A percentile compares a stretch with the other conserved stretches of the same genome.
These are phyloP conservation scores for Adelosebastes latens DNA, from an alignment of 2,797 vertebrate genomes.

Conservation along the genomic window DNA sequence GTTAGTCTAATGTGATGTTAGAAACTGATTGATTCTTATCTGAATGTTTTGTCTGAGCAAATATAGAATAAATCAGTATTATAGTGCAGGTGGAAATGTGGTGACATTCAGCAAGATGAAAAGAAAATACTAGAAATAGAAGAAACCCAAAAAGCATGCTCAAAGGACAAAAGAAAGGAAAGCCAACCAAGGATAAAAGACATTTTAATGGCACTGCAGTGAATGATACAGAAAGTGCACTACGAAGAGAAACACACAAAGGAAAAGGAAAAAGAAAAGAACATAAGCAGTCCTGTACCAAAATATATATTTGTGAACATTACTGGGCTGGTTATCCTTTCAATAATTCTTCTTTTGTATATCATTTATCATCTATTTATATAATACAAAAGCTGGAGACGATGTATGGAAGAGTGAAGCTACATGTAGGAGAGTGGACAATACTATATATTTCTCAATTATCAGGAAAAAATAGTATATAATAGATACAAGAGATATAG, in stretches of 20 bases:
- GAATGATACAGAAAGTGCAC: conserved; percentile 87
- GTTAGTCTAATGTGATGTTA: not conserved
- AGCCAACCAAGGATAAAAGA: conserved; percentile 83
- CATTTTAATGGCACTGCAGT: conserved; percentile 91
- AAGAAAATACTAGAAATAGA: conserved; percentile 30
- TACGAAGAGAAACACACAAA: conserved; percentile 83
- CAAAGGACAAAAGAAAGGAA: conserved; percentile 71
- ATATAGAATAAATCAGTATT: not conserved
- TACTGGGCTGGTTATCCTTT: conserved; percentile 36
- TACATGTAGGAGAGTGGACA: not conserved
- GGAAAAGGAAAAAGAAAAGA: conserved; percentile 66
- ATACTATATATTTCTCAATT: conserved; percentile 6
- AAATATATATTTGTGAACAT: conserved; percentile 63
- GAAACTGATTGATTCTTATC: not conserved
- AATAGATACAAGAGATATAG: conserved; percentile 6
- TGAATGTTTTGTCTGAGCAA: not conserved
- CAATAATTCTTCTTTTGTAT: conserved; percentile 15
- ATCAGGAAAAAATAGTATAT: conserved; percentile 11
- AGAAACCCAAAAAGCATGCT: conserved; percentile 63
- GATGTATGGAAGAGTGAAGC: conserved; percentile 32
- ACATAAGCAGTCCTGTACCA: conserved; percentile 57
- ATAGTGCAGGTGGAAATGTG: not conserved
- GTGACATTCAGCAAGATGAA: conserved; percentile 15
- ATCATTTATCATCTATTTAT: conserved; percentile 27
- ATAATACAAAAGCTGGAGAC: conserved; percentile 49